Evolutionary conservation across 2,888 invertebrate genomes (phyloP).

Genomic region (Aricia artaxerxes): DNA sequence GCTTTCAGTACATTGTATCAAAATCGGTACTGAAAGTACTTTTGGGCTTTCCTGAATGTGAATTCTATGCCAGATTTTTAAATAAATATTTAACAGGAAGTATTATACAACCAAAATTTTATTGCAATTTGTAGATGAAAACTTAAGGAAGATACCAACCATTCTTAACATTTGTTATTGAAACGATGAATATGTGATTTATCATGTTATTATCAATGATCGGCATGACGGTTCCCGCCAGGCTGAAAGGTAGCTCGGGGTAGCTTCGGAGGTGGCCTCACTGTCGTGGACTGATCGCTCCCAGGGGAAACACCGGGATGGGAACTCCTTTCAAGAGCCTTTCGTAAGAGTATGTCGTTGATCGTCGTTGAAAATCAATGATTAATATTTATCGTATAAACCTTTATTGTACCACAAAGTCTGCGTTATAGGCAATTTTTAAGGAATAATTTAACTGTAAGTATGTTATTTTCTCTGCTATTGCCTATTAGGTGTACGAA

Average conservation of each 20-base stretch:
- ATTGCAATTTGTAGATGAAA: too few relatives aligned
- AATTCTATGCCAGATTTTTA: too few relatives aligned
- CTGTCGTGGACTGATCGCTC: constrained; percentile 18
- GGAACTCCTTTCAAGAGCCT: not conserved
- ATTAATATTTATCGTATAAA: not conserved
- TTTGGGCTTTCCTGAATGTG: too few relatives aligned
- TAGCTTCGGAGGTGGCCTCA: constrained; percentile 21
- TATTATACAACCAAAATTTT: too few relatives aligned
- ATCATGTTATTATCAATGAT: constrained; percentile 1
- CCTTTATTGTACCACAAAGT: not conserved
- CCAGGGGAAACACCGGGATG: not conserved
- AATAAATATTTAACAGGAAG: too few relatives aligned
- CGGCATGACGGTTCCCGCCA: not conserved
- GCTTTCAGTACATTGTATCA: too few relatives aligned
- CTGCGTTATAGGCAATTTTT: not conserved
- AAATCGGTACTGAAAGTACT: too few relatives aligned
- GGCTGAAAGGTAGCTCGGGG: not conserved
- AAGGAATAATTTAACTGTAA: too few relatives aligned
- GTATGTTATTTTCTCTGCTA: too few relatives aligned
- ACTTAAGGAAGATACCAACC: too few relatives aligned
- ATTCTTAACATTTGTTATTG: not conserved
- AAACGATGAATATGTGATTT: constrained; percentile 22
- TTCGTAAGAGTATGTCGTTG: not conserved
- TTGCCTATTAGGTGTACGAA: too few relatives aligned
- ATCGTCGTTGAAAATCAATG: not conserved